Base-by-base conservation (phyloP, 2,888 invertebrate species). In the Carterocephalus palaemon region DNA sequence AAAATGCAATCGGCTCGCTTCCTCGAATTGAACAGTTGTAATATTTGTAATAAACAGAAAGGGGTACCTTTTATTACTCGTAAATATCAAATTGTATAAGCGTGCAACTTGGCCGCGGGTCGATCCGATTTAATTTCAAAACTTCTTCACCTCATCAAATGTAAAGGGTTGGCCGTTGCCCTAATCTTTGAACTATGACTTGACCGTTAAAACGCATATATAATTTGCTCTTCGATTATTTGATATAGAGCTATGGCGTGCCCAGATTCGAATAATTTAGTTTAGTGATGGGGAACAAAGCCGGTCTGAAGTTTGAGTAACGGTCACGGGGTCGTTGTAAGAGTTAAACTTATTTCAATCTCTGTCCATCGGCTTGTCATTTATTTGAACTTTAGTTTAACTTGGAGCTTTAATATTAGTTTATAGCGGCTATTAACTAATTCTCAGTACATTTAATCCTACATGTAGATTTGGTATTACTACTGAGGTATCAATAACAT, bases 141-240 rank as follows among this genome's bases (percentile, higher is more conserved):
- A 80, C 76, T 76, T 79, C 74, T 78, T 82, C 71, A 73, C 77
- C 73, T 75, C 63, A 60, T 68, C 65, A 67, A 67, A 68, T 33
- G 72, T 60, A 62, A 75, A 83, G 82, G 86, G 85, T 82, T 79
- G 70, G 72, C 76, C 83, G 75, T 70, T 78, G 83, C 82, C 86
- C 81, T 83, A 85, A 85, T 85, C 86, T 86, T 84, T 86, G 84
- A 86, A 86, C 86, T 86, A 81, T 81, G 81, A 83, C 85, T 85
- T 84, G 86, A 86, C 86, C 86, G 86, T 85, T 86, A 84, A 77
- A 80, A 83, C 82, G 85, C 85, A 86, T 86, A 82, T 82, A 83
- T 86, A 86, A 86, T 86, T 86, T 78, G 74, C 72, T 79, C 70
- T 80, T 82, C 86, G 84, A 86, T 84, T 84, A 82, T 85, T 84